These are phyloP conservation scores for Mechanitis mazaeus DNA, from an alignment of 2,888 invertebrate genomes.

Conservation along the genomic window DNA sequence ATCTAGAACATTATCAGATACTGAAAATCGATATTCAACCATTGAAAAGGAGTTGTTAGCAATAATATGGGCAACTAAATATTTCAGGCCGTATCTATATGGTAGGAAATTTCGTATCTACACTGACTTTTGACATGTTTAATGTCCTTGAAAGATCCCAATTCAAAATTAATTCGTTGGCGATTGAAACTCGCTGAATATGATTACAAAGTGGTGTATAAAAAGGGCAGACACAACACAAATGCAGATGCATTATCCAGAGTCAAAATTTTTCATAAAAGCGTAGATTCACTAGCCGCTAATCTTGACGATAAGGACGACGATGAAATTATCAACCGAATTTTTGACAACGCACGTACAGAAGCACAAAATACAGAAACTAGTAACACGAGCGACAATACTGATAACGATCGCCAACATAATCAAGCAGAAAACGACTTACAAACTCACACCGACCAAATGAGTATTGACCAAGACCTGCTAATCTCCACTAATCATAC, in stretches of 20 bases:
- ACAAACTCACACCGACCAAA: too few species aligned
- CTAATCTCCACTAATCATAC: constrained; percentile 11
- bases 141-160: constrained; percentile 44
- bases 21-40: not conserved
- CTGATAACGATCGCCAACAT: too few species aligned
- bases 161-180: constrained; percentile 24
- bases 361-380: too few species aligned
- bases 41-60: constrained; percentile 5
- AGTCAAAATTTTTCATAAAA: constrained; percentile 9
- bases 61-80: constrained; percentile 17
- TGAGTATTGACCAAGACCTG: not conserved
- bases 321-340: too few species aligned
- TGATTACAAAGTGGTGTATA: constrained; percentile 19
- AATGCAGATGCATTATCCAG: constrained; percentile 24
- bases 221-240: constrained; percentile 20
- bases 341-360: too few species aligned
- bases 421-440: too few species aligned
- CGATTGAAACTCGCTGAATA: constrained; percentile 22
- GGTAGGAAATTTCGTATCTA: constrained; percentile 27
- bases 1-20: not conserved
- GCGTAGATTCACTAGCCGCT: too few species aligned
- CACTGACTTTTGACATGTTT: constrained; percentile 28
- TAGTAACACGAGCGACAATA: too few species aligned
- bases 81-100: constrained; percentile 23
- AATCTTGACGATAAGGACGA: too few species aligned